phyloP scores from a whole-genome alignment of 2,888 invertebrate species.

The Ochlodes sylvanus region DNA sequence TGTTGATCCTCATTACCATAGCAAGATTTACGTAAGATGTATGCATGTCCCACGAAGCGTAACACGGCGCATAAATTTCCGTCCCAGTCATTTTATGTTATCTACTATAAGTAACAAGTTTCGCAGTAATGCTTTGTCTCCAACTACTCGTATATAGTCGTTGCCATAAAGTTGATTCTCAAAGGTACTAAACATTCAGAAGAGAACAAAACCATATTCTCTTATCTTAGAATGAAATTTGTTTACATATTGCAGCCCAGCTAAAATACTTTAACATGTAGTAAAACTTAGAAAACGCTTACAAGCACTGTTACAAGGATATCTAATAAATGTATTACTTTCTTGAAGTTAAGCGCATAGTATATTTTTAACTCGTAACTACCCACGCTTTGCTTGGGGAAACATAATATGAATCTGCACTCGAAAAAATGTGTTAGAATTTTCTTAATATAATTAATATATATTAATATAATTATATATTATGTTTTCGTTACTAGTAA shows the following conservation, averaged over 20 bases:
- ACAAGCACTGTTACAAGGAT: no score
- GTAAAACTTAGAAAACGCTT: no score
- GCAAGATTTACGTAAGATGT: conserved; percentile 35
- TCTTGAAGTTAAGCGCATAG: no score
- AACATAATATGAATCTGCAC: no score
- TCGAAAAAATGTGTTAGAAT: no score
- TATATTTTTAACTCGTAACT: no score
- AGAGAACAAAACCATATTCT: conserved; percentile 1
- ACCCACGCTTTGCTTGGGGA: no score
- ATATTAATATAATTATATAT: no score
- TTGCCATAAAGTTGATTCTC: conserved; percentile 7
- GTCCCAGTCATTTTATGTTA: conserved; percentile 30
- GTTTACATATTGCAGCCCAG: neutral
- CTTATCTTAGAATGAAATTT: neutral
- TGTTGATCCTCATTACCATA: conserved; percentile 38
- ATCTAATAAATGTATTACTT: no score
- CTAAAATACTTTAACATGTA: neutral
- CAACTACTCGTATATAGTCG: conserved; percentile 1
- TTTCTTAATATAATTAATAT: no score
- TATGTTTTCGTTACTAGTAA: no score
- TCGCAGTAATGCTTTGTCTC: conserved; percentile 14
- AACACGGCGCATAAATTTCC: conserved; percentile 33
- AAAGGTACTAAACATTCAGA: conserved; percentile 9
- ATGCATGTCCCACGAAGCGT: conserved; percentile 27
- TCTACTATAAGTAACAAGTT: conserved; percentile 18